Percentiles rank a stretch among this genome's conserved stretches.
phyloP scores from a whole-genome alignment of 2,888 invertebrate genomes.

The Tipula confusa region DNA sequence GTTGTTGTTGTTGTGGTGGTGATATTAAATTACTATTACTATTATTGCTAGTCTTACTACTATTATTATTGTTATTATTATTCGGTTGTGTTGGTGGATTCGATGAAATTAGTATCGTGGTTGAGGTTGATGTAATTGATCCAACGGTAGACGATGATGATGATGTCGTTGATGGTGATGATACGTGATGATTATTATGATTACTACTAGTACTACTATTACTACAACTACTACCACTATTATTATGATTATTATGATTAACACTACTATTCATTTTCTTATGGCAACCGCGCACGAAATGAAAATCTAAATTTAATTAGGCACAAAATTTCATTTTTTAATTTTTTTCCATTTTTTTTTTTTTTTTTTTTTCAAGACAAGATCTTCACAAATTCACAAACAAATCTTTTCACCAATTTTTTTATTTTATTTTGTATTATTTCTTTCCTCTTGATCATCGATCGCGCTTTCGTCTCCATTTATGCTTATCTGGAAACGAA shows the following conservation, averaged over 20 bases:
- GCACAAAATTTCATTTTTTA: background rate
- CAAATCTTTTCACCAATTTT: background rate
- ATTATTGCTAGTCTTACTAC: background rate
- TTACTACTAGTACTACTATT: background rate
- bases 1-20: background rate
- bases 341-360: background rate
- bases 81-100: background rate
- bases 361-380: background rate
- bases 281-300: background rate
- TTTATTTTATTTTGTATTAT: no score
- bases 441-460: background rate
- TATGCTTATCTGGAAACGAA: background rate
- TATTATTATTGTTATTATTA: background rate
- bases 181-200: background rate
- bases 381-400: background rate
- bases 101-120: background rate
- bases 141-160: slow-evolving; percentile 6
- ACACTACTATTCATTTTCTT: slow-evolving; percentile 25
- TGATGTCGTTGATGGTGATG: slow-evolving; percentile 7
- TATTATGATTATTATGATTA: background rate
- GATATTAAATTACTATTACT: background rate
- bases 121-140: background rate
- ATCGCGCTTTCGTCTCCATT: background rate
- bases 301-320: background rate
- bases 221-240: background rate